Base-by-base conservation (phyloP, 1,140 invertebrate genomes). In the Panonychus citri region DNA sequence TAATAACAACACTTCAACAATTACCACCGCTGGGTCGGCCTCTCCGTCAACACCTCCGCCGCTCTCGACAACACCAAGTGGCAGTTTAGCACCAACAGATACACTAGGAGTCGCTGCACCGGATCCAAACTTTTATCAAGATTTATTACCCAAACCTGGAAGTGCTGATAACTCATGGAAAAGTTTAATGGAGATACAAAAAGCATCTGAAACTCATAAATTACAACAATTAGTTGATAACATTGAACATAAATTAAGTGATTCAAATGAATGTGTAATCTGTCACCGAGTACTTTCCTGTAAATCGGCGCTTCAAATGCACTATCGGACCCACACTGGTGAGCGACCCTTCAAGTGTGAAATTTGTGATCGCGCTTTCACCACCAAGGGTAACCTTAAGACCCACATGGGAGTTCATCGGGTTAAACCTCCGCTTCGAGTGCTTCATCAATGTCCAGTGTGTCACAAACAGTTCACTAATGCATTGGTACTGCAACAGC, bases 341-440 rank as follows among this genome's bases (percentile, higher is more conserved):
- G 91, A 96, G 69, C 72, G 90, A 37, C 91, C 91, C 0, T 97
- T 94, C 71, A 83, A 83, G 66, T 98, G 91, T 68, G 89, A 90
- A 70, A 85, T 96, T 55, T 98, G 93, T 70, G 84, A 87, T n/a
- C 76, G 88, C 37, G 83, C 88, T 30, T 97, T 97, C 70, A 96
- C 90, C 15, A 97, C 91, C 8, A 96, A 96, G 60, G 93, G 94
- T 25, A 98, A 98, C 71, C 74, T 98, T 49, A 97, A 97, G 70
- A 97, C 93, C 1, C 94, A 98, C 71, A 97, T 97, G 91, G 89
- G 91, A 43, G 91, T 97, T 17, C 93, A 97, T 73, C 76, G 91
- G 77, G 71, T 87, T 42, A 91, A 90, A 64, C 86, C 86, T 58
- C 88, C 88, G 1, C 78, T 90, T 66, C 71, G 89, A 54, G 83